Percentiles rank a stretch among this genome's conserved stretches.
These are phyloP conservation scores for Antheraea yamamai DNA, from an alignment of 2,888 invertebrate species.

Conservation along the genomic window DNA sequence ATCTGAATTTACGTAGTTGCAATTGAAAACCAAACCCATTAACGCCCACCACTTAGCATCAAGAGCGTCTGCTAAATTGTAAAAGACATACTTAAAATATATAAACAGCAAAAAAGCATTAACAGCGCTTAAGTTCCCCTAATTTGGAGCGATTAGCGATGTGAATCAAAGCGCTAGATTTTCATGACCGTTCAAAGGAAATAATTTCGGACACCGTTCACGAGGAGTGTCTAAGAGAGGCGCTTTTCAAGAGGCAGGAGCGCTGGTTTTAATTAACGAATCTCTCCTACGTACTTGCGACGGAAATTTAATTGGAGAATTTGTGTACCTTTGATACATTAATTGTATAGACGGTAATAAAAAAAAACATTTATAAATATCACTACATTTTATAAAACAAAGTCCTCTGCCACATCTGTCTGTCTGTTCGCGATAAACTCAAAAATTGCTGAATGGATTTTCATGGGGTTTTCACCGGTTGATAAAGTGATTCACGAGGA, in stretches of 20 bases:
- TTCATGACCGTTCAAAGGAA: conserved; percentile 68
- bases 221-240: conserved; percentile 48
- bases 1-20: too few relatives aligned
- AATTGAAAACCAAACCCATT: too few relatives aligned
- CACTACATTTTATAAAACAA: too few relatives aligned
- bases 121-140: background rate
- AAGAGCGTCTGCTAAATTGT: too few relatives aligned
- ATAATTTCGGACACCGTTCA: conserved; percentile 71
- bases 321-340: conserved; percentile 19
- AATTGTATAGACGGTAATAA: background rate
- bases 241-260: conserved; percentile 34
- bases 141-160: background rate
- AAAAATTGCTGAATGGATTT: too few relatives aligned
- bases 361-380: background rate
- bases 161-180: conserved; percentile 50
- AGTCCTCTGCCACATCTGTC: too few relatives aligned
- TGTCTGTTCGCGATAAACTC: too few relatives aligned
- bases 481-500: too few relatives aligned
- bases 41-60: too few relatives aligned
- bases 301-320: conserved; percentile 33
- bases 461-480: too few relatives aligned
- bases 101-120: background rate
- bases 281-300: conserved; percentile 39
- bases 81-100: too few relatives aligned
- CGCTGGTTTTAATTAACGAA: conserved; percentile 68